phyloP scores from a whole-genome alignment of 2,113 vertebrate genomes.

The Girardinichthys multiradiatus region DNA sequence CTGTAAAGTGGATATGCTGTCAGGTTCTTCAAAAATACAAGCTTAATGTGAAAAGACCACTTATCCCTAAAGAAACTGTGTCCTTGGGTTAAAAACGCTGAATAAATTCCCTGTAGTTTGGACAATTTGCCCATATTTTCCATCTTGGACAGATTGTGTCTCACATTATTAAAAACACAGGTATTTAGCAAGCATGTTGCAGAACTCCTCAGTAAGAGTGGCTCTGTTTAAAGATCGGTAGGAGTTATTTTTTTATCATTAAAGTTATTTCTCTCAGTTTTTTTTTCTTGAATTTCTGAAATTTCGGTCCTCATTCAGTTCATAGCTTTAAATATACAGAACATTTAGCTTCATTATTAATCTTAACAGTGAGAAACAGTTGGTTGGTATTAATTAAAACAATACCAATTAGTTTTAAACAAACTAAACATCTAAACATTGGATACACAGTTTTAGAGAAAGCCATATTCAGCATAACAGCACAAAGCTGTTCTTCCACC shows the following conservation, averaged over 20 bases:
- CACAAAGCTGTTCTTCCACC: conserved; percentile 1
- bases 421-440: not conserved
- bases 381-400: not conserved
- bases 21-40: conserved; percentile 1
- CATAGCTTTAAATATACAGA: not conserved
- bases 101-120: conserved; percentile 19
- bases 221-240: not conserved
- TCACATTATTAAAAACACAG: conserved; percentile 19
- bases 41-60: conserved; percentile 5
- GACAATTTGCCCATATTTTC: conserved; percentile 15
- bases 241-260: not conserved
- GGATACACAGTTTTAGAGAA: not conserved
- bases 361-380: not conserved
- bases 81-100: conserved; percentile 10
- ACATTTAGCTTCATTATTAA: not conserved
- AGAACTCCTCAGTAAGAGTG: not conserved
- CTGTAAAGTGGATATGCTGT: not conserved
- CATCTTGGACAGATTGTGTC: not conserved
- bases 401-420: not conserved
- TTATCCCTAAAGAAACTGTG: not conserved
- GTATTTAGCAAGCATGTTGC: conserved; percentile 24
- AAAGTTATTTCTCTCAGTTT: not conserved
- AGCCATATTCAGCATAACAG: not conserved
- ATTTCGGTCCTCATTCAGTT: not conserved
- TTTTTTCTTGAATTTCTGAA: not conserved